Base-by-base conservation (phyloP, 2,113 vertebrate genomes). In the Illadopsis cleaveri region DNA sequence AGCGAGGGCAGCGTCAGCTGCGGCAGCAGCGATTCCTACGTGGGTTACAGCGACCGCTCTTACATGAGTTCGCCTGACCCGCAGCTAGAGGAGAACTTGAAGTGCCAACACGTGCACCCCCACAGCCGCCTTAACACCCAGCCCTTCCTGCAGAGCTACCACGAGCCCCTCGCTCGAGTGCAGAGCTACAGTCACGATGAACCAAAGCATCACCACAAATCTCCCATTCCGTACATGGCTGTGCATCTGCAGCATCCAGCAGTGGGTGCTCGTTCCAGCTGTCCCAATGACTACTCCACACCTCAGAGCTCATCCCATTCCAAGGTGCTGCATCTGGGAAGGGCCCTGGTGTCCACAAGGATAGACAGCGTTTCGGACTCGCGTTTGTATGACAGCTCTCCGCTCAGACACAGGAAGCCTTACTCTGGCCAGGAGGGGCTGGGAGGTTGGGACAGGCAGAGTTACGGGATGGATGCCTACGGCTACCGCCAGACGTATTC, bases 1-100 rank as follows among this genome's bases (percentile, higher is more conserved):
- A 99, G 99, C 2, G 99, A 99, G 92, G 99, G 99, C 94, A 99
- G 99, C 50, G 56, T 98, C 93, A 99, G 99, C 89, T 99, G 99
- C 27, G 98, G 99, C 44, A 99, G 99, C 86, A 99, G 99, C 9
- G 99, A 99, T 82, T 99, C 99, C 4, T 99, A 99, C 3, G 88
- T 97, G 58, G 98, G 98, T 15, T 98, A 98, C 96, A 98, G 97
- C 1, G 99, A 99, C 66, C 97, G 98, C 28, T 98, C 98, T 7
- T 99, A 99, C 30, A 97, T 98, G 61, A 99, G 98, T 11, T 99
- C 98, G 0, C 98, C 99, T 0, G 99, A 99, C 64, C 94, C 98
- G 0, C 96, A 98, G 38, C 94, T 99, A 2, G 99, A 99, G 21
- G 99, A 99, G 64, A 98, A 96, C 58, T 70, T 98, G 30, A 99